Evolutionary conservation across 2,113 vertebrate genomes (phyloP).

Genomic region (Corythornis vintsioides): DNA sequence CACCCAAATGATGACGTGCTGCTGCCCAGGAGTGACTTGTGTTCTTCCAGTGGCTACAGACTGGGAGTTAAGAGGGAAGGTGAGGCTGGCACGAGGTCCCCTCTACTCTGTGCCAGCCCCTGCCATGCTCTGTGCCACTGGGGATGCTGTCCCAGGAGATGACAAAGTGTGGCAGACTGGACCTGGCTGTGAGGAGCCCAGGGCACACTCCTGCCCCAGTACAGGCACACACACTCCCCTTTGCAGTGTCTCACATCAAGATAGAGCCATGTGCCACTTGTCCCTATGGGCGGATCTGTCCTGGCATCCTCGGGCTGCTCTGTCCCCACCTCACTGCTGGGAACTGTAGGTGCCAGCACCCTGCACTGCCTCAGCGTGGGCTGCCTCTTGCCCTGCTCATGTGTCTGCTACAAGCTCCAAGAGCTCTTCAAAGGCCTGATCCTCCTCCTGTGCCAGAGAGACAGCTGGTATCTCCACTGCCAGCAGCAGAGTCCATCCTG

Average conservation of each 20-base stretch:
- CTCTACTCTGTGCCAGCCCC: neutral
- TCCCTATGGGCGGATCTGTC: neutral
- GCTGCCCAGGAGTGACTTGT: neutral
- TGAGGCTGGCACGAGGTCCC: fast-evolving
- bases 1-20: fast-evolving
- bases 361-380: fast-evolving
- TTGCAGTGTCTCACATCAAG: neutral
- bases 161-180: fast-evolving
- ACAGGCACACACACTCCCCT: neutral
- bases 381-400: neutral
- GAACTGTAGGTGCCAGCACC: neutral
- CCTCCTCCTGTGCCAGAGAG: neutral
- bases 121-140: neutral
- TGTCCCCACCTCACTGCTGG: neutral
- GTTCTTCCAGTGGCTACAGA: neutral
- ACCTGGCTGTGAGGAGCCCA: fast-evolving
- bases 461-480: neutral
- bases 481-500: neutral
- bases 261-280: fast-evolving
- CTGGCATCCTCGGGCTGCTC: neutral
- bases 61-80: neutral
- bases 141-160: neutral
- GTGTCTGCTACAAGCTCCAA: neutral
- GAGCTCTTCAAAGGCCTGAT: neutral
- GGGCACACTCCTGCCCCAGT: neutral